Evolutionary conservation across 1,140 invertebrate genomes (phyloP), one percentile per base, ranked within the genome.

Genomic region (silkworm (Bombyx mori)): DNA sequence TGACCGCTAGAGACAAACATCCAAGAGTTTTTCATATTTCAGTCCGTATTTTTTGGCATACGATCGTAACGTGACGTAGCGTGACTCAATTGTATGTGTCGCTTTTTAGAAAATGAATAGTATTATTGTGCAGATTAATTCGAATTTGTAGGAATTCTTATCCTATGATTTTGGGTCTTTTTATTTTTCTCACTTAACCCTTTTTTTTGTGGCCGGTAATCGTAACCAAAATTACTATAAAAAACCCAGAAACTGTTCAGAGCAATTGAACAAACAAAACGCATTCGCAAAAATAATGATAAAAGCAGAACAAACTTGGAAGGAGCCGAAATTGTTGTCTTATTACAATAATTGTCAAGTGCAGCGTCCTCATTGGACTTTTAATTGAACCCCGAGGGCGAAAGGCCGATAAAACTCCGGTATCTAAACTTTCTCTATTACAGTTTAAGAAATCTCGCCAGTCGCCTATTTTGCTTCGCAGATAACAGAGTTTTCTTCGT

Each of bases 381-480:
- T 86, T 86, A 86, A 86, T 84, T 86, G 83, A 84, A 84, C 83
- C 83, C 84, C 71, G 75, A 86, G 83, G 82, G 83, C 76, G 75
- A 77, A 63, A 77, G 61, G 62, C 51, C 80, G 80, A 84, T 83
- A 84, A 86, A 86, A 86, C 77, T 82, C 68, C 71, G 67, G 76
- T 83, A 77, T 79, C 73, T 73, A 68, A 86, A 86, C 83, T 86
- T 86, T 86, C 76, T 79, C 81, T 86, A 84, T 86, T 84, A 82
- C 81, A 82, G 75, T 84, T 84, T 86, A 86, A 83, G 83, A 84
- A 84, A 79, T 72, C 76, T 62, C 66, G 61, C 68, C 69, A 66
- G 68, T 61, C 66, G 61, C 68, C 69, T 66, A 66, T 77, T 82
- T 72, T 75, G 73, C 76, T 77, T 75, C 66, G 75, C 65, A 69